These are phyloP conservation scores for Timandra comae DNA, from an alignment of 2,888 invertebrate species.

Conservation along the genomic window DNA sequence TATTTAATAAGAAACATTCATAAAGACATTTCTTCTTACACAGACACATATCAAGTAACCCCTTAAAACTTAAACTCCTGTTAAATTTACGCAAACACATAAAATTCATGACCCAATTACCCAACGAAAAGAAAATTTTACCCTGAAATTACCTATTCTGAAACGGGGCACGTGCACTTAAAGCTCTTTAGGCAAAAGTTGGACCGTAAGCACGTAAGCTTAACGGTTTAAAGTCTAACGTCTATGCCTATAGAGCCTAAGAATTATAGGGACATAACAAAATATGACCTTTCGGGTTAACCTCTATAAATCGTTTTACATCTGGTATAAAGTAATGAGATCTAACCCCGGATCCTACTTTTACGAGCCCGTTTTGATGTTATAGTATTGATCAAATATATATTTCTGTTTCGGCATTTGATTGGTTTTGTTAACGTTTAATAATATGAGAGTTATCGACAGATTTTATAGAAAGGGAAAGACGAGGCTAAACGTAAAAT, in stretches of 20 bases:
- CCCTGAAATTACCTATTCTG: slow-evolving; percentile 39
- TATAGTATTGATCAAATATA: slow-evolving; percentile 56
- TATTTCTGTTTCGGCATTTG: slow-evolving; percentile 33
- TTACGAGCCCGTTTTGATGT: slow-evolving; percentile 55
- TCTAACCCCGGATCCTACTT: slow-evolving; percentile 66
- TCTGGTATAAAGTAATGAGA: slow-evolving; percentile 73
- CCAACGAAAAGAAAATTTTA: slow-evolving; percentile 39
- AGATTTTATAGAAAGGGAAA: too few relatives aligned
- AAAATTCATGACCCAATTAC: slow-evolving; percentile 41
- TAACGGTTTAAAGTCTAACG: slow-evolving; percentile 23
- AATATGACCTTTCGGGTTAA: slow-evolving; percentile 55
- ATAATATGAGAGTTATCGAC: too few relatives aligned
- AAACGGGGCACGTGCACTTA: slow-evolving; percentile 36
- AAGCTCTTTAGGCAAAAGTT: slow-evolving; percentile 33
- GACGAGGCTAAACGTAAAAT: too few relatives aligned
- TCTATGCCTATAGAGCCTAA: slow-evolving; percentile 33
- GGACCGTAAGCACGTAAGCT: slow-evolving; percentile 23
- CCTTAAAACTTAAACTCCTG: slow-evolving; percentile 30
- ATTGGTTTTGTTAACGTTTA: too few relatives aligned
- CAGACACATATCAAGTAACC: slow-evolving; percentile 9
- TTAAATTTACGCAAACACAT: slow-evolving; percentile 41
- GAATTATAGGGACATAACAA: slow-evolving; percentile 70
- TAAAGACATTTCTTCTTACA: background rate
- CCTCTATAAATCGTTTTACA: slow-evolving; percentile 69
- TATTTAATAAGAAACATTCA: slow-evolving; percentile 4